These are phyloP conservation scores for Lordiphosa andalusiaca DNA, from an alignment of 2,888 invertebrate genomes.

Conservation along the genomic window DNA sequence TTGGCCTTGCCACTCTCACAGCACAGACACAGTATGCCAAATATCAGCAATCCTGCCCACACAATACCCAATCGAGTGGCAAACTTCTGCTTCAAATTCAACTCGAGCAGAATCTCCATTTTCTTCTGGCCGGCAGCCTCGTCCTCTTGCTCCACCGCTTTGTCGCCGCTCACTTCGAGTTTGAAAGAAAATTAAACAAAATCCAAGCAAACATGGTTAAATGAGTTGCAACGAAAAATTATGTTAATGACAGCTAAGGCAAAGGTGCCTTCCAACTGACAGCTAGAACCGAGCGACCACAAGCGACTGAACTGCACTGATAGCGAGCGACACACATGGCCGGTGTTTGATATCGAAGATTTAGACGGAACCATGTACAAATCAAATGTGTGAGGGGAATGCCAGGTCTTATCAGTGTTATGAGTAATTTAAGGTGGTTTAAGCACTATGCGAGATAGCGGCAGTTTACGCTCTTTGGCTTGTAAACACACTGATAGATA, in stretches of 20 bases:
- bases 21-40: constrained; percentile 38
- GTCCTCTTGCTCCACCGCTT: constrained; percentile 19
- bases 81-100: constrained; percentile 74
- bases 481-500: neutral
- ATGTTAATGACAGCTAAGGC: constrained; percentile 24
- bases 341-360: constrained; percentile 28
- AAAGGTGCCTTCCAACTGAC: constrained; percentile 18
- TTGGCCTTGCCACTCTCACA: constrained; percentile 60
- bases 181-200: neutral
- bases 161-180: constrained; percentile 42
- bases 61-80: constrained; percentile 67
- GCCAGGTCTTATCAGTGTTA: constrained; percentile 34
- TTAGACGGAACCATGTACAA: constrained; percentile 5
- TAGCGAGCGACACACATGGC: constrained; percentile 9
- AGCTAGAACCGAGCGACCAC: constrained; percentile 24
- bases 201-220: constrained; percentile 21
- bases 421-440: constrained; percentile 18
- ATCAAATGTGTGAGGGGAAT: constrained; percentile 17
- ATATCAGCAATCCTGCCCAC: constrained; percentile 61
- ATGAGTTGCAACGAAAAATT: constrained; percentile 1
- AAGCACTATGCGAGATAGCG: neutral
- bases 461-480: neutral
- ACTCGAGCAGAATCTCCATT: constrained; percentile 72
- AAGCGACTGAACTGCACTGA: constrained; percentile 9
- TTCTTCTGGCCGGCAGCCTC: constrained; percentile 27